Evolutionary conservation across 2,113 vertebrate species (phyloP).

Genomic region (Athene noctua): DNA sequence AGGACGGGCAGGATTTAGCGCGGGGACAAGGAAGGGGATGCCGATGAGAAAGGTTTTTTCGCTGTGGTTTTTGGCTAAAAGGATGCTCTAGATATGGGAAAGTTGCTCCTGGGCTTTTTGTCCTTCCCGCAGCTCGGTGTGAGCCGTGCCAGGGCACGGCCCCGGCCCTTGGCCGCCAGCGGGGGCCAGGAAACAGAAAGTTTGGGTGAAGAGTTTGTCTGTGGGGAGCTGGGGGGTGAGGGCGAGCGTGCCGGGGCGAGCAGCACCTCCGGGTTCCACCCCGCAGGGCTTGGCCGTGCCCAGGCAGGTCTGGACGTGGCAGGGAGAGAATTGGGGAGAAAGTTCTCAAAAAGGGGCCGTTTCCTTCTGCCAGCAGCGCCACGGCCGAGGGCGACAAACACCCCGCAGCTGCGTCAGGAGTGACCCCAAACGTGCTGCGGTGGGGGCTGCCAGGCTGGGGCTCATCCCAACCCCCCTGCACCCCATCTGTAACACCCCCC

Average conservation of each 20-base stretch:
- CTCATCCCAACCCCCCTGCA: background rate
- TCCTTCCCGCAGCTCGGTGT: background rate
- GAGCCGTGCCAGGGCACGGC: background rate
- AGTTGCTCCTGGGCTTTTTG: background rate
- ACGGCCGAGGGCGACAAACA: rapidly evolving
- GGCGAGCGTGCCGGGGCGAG: rapidly evolving
- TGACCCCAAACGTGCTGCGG: rapidly evolving
- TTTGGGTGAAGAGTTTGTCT: background rate
- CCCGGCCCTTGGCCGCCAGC: rapidly evolving
- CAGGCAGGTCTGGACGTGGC: background rate
- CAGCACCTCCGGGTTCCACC: no score
- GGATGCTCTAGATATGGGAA: background rate
- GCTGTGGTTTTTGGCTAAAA: slow-evolving; percentile 5
- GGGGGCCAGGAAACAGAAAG: rapidly evolving
- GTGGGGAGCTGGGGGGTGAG: background rate
- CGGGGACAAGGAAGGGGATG: background rate
- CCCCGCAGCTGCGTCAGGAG: rapidly evolving
- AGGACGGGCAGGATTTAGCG: background rate
- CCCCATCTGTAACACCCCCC: background rate
- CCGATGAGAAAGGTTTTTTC: background rate
- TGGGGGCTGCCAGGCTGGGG: background rate
- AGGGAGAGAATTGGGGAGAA: background rate
- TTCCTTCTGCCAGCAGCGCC: background rate
- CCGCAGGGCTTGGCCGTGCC: background rate
- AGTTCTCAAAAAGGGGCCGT: background rate